Percentiles rank a stretch among this genome's conserved stretches.
These are phyloP conservation scores for Arge pagana DNA, from an alignment of 2,888 invertebrate genomes.

Conservation along the genomic window DNA sequence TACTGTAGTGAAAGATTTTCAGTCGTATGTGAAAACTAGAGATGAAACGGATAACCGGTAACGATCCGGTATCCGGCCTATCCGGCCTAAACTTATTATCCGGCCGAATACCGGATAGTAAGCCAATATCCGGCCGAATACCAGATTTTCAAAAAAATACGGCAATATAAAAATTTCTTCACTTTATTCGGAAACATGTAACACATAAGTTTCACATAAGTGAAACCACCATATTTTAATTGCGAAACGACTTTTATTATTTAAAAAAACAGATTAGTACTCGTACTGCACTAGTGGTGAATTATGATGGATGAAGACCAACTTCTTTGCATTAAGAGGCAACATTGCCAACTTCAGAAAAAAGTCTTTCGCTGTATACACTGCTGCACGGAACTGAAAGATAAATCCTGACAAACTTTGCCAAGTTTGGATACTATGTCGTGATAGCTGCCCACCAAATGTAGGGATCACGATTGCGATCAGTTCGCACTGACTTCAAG, in stretches of 20 bases:
- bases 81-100: slow-evolving; percentile 8
- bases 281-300: neutral
- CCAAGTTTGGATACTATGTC: slow-evolving; percentile 35
- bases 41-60: slow-evolving; percentile 3
- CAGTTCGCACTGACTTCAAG: no score
- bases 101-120: slow-evolving; percentile 26
- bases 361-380: slow-evolving; percentile 36
- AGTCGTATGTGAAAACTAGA: neutral
- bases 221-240: slow-evolving; percentile 5
- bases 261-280: no score
- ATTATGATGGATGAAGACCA: neutral
- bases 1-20: no score
- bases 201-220: neutral
- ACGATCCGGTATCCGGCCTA: slow-evolving; percentile 9
- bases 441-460: no score
- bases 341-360: slow-evolving; percentile 37
- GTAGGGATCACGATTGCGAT: no score
- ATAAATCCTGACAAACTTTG: slow-evolving; percentile 37
- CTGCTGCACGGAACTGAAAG: slow-evolving; percentile 34
- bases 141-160: slow-evolving; percentile 28
- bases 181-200: neutral
- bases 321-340: neutral
- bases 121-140: slow-evolving; percentile 23
- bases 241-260: no score
- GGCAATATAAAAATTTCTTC: slow-evolving; percentile 1